Conservation (phyloP, 2,113 vertebrate species). For the Hiodon tergisus region DNA sequence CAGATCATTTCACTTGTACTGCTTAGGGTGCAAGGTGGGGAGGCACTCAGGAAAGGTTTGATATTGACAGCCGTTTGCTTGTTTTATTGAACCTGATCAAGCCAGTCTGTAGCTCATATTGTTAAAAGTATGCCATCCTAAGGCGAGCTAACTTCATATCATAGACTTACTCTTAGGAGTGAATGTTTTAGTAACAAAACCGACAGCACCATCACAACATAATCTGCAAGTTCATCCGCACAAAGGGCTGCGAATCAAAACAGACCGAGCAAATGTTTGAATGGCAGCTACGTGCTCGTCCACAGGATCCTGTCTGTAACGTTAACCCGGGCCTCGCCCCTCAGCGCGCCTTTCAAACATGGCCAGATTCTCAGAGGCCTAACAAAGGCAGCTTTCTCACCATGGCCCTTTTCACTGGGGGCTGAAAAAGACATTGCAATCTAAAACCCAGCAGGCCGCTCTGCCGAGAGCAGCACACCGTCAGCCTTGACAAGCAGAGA, state of each 20-base stretch:
- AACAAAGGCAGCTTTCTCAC: constrained; percentile 11
- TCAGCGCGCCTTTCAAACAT: neutral
- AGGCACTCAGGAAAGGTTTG: too few relatives aligned
- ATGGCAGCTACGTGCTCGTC: neutral
- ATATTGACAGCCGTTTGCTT: too few relatives aligned
- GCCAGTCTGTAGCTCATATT: too few relatives aligned
- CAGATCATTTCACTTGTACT: too few relatives aligned
- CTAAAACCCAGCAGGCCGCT: constrained; percentile 9
- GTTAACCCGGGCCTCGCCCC: neutral
- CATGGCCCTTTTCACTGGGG: neutral
- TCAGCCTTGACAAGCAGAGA: constrained; percentile 32
- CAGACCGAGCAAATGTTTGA: neutral
- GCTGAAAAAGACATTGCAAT: neutral
- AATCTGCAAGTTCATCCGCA: neutral
- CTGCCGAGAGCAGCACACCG: constrained; percentile 10
- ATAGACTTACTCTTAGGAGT: neutral
- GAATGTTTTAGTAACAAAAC: neutral
- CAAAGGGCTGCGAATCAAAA: neutral
- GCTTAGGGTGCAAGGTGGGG: too few relatives aligned
- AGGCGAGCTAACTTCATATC: neutral
- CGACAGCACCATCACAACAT: neutral
- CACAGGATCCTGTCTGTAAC: neutral
- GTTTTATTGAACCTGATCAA: too few relatives aligned
- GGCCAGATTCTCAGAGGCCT: neutral
- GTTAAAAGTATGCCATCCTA: neutral